A percentile compares a stretch with the other conserved stretches of the same genome.
Conservation (phyloP, 2,888 invertebrate genomes). For the Zelleria hepariella region DNA sequence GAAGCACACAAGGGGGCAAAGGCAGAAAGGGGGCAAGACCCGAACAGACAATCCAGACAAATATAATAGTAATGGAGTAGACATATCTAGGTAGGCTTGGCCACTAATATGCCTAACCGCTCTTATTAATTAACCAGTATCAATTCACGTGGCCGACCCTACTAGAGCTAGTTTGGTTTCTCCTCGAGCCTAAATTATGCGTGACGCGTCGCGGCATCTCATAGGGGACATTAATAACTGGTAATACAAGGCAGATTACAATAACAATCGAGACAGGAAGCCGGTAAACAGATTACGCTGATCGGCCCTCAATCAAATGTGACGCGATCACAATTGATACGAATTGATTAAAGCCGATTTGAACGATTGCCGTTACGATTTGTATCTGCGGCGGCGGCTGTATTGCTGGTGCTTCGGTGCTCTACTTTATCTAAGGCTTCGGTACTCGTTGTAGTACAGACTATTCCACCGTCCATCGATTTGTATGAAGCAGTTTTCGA, state of each 20-base stretch:
- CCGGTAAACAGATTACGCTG: constrained; percentile 63
- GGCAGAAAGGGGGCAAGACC: too few relatives aligned
- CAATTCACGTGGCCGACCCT: not conserved
- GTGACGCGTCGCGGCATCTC: constrained; percentile 17
- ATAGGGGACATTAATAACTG: constrained; percentile 53
- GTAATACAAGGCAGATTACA: constrained; percentile 56
- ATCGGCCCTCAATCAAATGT: constrained; percentile 54
- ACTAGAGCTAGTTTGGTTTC: not conserved
- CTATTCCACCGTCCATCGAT: too few relatives aligned
- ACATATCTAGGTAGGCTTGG: too few relatives aligned
- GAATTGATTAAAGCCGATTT: constrained; percentile 40
- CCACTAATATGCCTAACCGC: not conserved
- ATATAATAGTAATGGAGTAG: too few relatives aligned
- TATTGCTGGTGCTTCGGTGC: not conserved
- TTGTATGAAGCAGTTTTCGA: too few relatives aligned
- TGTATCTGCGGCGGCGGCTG: constrained; percentile 31
- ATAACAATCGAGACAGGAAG: constrained; percentile 61
- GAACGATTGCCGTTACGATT: constrained; percentile 48
- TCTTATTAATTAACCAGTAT: not conserved
- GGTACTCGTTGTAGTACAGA: not conserved
- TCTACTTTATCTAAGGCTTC: not conserved
- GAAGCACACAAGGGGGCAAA: too few relatives aligned
- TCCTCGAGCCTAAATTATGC: not conserved
- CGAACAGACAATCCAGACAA: too few relatives aligned
- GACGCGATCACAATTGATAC: constrained; percentile 55